These are phyloP conservation scores for Choreutis nemorana DNA, from an alignment of 2,888 invertebrate species.

Conservation along the genomic window DNA sequence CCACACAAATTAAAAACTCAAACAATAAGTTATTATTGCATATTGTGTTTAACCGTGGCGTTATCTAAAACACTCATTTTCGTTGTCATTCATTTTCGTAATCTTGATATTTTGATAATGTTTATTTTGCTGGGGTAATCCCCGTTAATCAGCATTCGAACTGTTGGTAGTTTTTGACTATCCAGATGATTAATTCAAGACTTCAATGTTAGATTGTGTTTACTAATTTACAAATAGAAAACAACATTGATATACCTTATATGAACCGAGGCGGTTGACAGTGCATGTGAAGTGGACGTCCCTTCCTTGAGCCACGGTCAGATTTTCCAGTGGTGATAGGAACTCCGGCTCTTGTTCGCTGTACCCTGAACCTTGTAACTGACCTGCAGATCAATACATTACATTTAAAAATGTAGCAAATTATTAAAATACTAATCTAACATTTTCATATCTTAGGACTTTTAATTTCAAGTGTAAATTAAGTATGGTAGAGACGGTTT, in stretches of 20 bases:
- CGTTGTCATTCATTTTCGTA: no score
- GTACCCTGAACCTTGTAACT: conserved; percentile 52
- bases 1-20: no score
- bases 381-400: conserved; percentile 27
- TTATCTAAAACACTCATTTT: no score
- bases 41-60: no score
- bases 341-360: conserved; percentile 74
- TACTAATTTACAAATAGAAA: no score
- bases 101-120: no score
- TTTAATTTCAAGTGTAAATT: background rate
- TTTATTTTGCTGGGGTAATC: no score
- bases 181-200: no score
- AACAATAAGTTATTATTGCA: no score
- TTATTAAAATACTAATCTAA: background rate
- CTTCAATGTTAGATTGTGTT: no score
- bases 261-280: conserved; percentile 84
- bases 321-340: conserved; percentile 82
- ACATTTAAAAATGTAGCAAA: background rate
- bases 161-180: no score
- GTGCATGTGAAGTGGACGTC: conserved; percentile 91
- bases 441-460: background rate
- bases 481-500: background rate
- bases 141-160: no score
- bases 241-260: conserved; percentile 85
- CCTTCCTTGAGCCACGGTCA: conserved; percentile 85